A percentile compares a stretch with the other conserved stretches of the same genome.
These are phyloP conservation scores for Eulemur macaco DNA, from an alignment of 2,113 vertebrate genomes.

Conservation along the genomic window DNA sequence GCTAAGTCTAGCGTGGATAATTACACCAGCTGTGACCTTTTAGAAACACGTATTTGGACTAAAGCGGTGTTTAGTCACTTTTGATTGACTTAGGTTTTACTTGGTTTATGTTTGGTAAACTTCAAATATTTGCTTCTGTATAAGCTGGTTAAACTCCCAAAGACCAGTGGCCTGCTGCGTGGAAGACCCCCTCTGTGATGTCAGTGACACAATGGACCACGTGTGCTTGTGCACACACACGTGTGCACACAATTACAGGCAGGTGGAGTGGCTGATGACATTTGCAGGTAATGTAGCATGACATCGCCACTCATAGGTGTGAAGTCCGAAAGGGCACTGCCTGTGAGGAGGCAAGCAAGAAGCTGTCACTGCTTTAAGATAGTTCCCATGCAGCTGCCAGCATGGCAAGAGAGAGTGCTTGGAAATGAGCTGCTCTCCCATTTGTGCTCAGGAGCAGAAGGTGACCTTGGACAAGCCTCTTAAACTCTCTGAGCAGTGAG, in stretches of 20 bases:
- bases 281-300: conserved; percentile 24
- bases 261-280: background rate
- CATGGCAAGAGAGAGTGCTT: background rate
- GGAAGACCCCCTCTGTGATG: conserved; percentile 24
- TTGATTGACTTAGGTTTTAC: conserved; percentile 83
- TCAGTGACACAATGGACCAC: background rate
- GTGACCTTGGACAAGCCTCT: background rate
- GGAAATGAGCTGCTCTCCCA: background rate
- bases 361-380: background rate
- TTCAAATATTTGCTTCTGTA: conserved; percentile 75
- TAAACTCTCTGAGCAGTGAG: background rate
- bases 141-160: conserved; percentile 32
- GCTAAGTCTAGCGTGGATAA: conserved; percentile 83
- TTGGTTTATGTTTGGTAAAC: conserved; percentile 80
- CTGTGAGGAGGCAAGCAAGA: background rate
- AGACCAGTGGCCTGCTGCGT: background rate
- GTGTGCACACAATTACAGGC: background rate
- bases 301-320: background rate
- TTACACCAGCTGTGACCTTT: conserved; percentile 86
- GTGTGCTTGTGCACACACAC: background rate
- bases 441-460: background rate
- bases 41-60: conserved; percentile 81
- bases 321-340: conserved; percentile 29
- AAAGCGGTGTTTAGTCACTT: conserved; percentile 81
- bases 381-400: background rate